phyloP scores from a whole-genome alignment of 2,888 invertebrate genomes.

The Drosophila mettleri region DNA sequence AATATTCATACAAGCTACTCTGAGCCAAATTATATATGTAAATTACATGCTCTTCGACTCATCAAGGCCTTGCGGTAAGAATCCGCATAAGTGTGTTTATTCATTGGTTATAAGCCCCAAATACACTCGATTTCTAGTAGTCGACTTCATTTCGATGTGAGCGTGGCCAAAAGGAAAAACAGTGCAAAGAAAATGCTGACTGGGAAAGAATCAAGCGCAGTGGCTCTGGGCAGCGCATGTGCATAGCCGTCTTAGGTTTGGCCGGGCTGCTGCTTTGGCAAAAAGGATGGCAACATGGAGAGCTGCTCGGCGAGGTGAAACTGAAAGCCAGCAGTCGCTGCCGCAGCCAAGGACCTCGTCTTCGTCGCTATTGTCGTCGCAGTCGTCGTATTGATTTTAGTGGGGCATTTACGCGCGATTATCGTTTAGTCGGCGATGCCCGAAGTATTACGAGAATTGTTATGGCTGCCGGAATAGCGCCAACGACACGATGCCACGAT shows the following conservation, averaged over 20 bases:
- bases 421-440: constrained; percentile 84
- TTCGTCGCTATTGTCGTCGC: constrained; percentile 44
- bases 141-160: constrained; percentile 48
- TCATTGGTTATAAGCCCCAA: constrained; percentile 50
- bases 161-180: constrained; percentile 14
- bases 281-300: constrained; percentile 63
- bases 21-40: constrained; percentile 14
- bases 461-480: constrained; percentile 81
- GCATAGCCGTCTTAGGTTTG: constrained; percentile 76
- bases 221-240: constrained; percentile 74
- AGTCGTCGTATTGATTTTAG: constrained; percentile 84
- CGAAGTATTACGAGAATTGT: constrained; percentile 84
- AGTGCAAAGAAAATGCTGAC: constrained; percentile 26
- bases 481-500: constrained; percentile 63
- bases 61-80: not conserved
- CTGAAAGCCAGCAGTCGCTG: constrained; percentile 45
- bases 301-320: constrained; percentile 65
- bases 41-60: constrained; percentile 6
- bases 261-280: constrained; percentile 28
- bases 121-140: constrained; percentile 54
- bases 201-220: constrained; percentile 7
- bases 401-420: constrained; percentile 84
- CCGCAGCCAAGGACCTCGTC: constrained; percentile 32
- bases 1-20: not conserved
- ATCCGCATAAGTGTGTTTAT: constrained; percentile 31